These are phyloP conservation scores for Watsonalla cultraria DNA, from an alignment of 2,888 invertebrate genomes.

Conservation along the genomic window DNA sequence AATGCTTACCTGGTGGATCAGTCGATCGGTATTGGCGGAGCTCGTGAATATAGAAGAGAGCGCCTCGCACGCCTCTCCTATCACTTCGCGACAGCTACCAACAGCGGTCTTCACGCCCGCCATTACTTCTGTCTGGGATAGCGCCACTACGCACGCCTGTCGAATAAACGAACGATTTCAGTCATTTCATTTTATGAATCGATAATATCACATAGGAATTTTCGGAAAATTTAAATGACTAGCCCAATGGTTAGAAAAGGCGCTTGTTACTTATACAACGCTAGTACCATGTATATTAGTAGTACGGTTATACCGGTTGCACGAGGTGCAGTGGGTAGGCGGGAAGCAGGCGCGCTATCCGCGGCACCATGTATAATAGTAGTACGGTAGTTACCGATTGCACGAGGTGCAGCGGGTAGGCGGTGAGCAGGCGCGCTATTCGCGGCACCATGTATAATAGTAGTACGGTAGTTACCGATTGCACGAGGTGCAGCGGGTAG, in stretches of 20 bases:
- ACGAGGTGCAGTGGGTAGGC: too few species aligned
- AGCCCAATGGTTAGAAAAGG: too few species aligned
- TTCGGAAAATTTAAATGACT: too few species aligned
- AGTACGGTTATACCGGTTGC: conserved; percentile 83
- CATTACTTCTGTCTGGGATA: conserved; percentile 94
- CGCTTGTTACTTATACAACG: neutral
- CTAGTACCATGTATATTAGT: too few species aligned
- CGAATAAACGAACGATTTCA: conserved; percentile 8
- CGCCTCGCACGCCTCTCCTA: conserved; percentile 92
- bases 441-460: too few species aligned
- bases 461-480: too few species aligned
- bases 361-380: too few species aligned
- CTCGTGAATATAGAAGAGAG: conserved; percentile 89
- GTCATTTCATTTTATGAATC: neutral
- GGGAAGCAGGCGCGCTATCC: too few species aligned
- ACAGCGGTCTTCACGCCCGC: conserved; percentile 93
- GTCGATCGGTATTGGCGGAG: conserved; percentile 58
- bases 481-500: too few species aligned
- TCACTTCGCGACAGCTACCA: conserved; percentile 89
- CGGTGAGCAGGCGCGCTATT: too few species aligned
- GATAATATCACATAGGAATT: neutral
- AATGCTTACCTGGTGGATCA: conserved; percentile 55
- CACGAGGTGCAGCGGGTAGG: too few species aligned
- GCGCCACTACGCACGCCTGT: conserved; percentile 89
- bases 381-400: conserved; percentile 84